A percentile compares a stretch with the other conserved stretches of the same genome.
These are phyloP conservation scores for Lophius americanus DNA, from an alignment of 2,797 vertebrate species.

Conservation along the genomic window DNA sequence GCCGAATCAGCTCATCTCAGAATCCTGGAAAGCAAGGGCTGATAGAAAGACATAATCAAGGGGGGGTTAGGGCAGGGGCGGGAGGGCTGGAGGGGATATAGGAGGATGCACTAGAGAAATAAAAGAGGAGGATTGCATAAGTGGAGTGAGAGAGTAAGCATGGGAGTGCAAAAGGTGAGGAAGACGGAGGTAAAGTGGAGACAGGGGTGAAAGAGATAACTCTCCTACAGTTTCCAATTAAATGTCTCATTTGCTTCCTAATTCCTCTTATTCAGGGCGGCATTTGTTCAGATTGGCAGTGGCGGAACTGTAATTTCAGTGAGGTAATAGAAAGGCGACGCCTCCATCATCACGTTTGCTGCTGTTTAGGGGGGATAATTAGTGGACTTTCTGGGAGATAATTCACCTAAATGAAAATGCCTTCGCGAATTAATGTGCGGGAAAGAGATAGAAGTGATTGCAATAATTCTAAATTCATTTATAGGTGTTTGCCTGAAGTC, in stretches of 20 bases:
- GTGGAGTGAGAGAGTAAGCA: conserved; percentile 48
- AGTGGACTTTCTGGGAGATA: conserved; percentile 66
- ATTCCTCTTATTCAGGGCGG: conserved; percentile 80
- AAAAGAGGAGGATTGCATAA: conserved; percentile 41
- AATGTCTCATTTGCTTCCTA: conserved; percentile 85
- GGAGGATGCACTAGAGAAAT: conserved; percentile 36
- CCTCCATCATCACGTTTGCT: conserved; percentile 58
- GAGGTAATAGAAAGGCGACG: conserved; percentile 72
- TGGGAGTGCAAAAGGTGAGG: conserved; percentile 33
- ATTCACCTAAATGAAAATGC: conserved; percentile 71
- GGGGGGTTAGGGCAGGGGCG: not conserved
- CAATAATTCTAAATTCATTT: conserved; percentile 47
- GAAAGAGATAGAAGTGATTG: conserved; percentile 56
- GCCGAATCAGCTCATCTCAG: conserved; percentile 69
- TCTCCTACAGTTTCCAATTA: conserved; percentile 82
- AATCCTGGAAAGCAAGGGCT: conserved; percentile 61
- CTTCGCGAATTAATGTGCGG: conserved; percentile 58
- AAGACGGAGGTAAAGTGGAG: conserved; percentile 36
- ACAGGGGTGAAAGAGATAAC: conserved; percentile 62
- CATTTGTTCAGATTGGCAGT: conserved; percentile 76
- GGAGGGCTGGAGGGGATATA: conserved; percentile 18
- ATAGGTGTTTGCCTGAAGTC: conserved; percentile 58
- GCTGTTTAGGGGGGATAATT: conserved; percentile 72
- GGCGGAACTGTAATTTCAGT: conserved; percentile 72
- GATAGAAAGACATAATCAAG: conserved; percentile 52